Percentiles rank a stretch among this genome's conserved stretches.
These are phyloP conservation scores for Mythimna impura DNA, from an alignment of 2,888 invertebrate genomes.

Conservation along the genomic window DNA sequence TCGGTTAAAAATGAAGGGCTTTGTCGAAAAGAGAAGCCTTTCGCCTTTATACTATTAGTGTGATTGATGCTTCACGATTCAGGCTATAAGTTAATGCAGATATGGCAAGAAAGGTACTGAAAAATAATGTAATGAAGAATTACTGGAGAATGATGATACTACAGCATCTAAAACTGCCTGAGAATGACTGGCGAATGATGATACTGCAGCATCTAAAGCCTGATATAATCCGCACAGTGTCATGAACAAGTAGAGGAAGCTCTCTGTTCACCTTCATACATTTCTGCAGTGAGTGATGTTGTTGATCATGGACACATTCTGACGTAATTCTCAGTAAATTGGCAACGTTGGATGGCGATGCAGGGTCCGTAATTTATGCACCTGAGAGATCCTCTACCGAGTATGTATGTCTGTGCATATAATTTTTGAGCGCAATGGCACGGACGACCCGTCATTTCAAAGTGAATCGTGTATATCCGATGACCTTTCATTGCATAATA, in stretches of 20 bases:
- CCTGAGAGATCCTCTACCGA: background rate
- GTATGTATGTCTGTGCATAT: constrained; percentile 19
- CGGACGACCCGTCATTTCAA: constrained; percentile 15
- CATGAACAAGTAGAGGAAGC: too few relatives aligned
- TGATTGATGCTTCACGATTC: background rate
- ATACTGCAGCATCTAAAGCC: too few relatives aligned
- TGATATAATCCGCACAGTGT: background rate
- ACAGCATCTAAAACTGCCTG: background rate
- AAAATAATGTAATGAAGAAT: too few relatives aligned
- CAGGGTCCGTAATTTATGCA: background rate
- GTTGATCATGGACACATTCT: too few relatives aligned
- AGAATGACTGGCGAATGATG: too few relatives aligned
- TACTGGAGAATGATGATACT: background rate
- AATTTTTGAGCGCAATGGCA: constrained; percentile 43
- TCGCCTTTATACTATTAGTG: too few relatives aligned
- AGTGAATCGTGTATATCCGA: constrained; percentile 25
- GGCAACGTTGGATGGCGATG: background rate
- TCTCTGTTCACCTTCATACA: too few relatives aligned
- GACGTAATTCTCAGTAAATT: background rate
- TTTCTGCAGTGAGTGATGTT: too few relatives aligned
- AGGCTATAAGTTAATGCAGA: background rate
- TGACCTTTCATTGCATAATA: constrained; percentile 53
- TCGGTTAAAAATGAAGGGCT: too few relatives aligned
- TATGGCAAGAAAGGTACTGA: background rate
- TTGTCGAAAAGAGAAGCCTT: too few relatives aligned